These are phyloP conservation scores for Trachelus stipa DNA, from an alignment of 2,888 invertebrate species.

Conservation along the genomic window DNA sequence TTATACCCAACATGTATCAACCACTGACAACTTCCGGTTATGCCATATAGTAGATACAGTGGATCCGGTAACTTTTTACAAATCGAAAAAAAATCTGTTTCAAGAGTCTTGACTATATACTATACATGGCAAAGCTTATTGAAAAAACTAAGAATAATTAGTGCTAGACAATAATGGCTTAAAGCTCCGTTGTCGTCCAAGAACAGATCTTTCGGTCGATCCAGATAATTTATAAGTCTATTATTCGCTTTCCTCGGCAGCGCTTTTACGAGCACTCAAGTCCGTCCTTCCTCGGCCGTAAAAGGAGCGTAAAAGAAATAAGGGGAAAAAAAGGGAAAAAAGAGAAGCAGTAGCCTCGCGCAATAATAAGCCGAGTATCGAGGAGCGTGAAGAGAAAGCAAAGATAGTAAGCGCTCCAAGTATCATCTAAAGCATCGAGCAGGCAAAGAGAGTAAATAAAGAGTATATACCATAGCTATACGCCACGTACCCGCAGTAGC, in stretches of 20 bases:
- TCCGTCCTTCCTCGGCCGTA: constrained; percentile 28
- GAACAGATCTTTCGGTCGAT: constrained; percentile 26
- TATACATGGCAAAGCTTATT: not conserved
- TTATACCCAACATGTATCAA: not conserved
- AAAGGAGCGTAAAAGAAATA: constrained; percentile 21
- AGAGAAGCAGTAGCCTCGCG: not conserved
- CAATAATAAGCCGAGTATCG: not conserved
- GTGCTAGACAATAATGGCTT: not conserved
- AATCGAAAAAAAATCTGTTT: not conserved
- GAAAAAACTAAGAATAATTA: not conserved
- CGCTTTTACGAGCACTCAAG: constrained; percentile 41
- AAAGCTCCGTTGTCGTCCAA: not conserved
- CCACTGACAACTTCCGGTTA: not conserved
- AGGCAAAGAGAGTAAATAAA: not conserved
- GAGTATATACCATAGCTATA: not conserved
- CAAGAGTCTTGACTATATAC: not conserved
- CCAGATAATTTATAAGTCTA: constrained; percentile 50
- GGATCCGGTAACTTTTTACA: not conserved
- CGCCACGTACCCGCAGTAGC: not conserved
- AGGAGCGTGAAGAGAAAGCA: not conserved
- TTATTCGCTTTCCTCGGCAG: constrained; percentile 45
- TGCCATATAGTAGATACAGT: not conserved
- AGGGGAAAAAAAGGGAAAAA: not conserved
- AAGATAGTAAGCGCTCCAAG: not conserved
- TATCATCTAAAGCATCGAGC: not conserved